Evolutionary conservation across 1,140 invertebrate species (phyloP), one percentile per base, ranked within the genome.

Genomic region (Condylostylus longicornis): DNA sequence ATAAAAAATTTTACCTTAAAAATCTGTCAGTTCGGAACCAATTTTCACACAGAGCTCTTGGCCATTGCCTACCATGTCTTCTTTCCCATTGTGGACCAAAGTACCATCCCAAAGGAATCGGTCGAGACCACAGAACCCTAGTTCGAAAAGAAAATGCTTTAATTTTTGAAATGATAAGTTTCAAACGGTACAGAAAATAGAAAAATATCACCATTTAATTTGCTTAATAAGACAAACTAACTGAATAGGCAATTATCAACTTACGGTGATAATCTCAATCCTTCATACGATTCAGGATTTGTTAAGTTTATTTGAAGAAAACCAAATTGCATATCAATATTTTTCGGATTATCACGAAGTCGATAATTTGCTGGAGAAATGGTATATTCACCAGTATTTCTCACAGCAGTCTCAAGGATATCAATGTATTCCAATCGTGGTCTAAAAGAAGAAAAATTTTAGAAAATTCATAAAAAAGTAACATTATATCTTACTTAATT

Each of bases 81-180:
- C 72, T 63, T 53, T 85, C 75, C 87, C 88, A 95, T 58, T 93
- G 87, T 1, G 77, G 72, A 0, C 68, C 70, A 52, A 93, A 93
- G 52, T 93, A 95, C 90, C 90, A 95, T 1, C 67, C 87, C 4
- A 95, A 57, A 1, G 90, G 89, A 45, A 94, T 83, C 0, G 88
- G 87, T 25, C 77, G 72, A 51, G 84, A 89, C 89, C 89, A 95
- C 2, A 93, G 63, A 2, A 79, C 63, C 1, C 82, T 84, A 52
- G 12, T 49, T 49, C 46, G 37, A 42, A 46, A 42, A 42, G 39
- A 30, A 42, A 39, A 42, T 35, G 13, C n/a, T n/a, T n/a, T n/a
- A 13, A 13, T 27, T 4, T 27, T 23, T 27, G 10, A n/a, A 27
- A 27, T 27, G 10, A 27, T 10, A 27, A 27, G 10, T n/a, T 3